These are phyloP conservation scores for Stigmatopora argus DNA, from an alignment of 2,113 vertebrate genomes.

Conservation along the genomic window DNA sequence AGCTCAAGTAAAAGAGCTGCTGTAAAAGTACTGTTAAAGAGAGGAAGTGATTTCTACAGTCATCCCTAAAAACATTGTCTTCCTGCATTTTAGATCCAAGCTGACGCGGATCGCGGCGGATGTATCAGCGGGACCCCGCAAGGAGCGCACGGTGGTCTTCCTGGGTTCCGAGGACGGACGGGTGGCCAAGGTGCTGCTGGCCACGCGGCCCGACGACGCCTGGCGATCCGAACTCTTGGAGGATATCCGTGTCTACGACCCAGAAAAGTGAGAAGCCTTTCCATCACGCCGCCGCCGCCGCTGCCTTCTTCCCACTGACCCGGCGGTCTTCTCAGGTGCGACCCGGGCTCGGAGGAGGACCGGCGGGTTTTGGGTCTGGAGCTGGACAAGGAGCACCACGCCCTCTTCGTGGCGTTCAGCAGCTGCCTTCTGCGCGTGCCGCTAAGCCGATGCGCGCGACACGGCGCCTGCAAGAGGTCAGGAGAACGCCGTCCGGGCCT, in stretches of 20 bases:
- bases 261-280: constrained; percentile 37
- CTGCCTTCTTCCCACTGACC: no score
- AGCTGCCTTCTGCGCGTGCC: constrained; percentile 78
- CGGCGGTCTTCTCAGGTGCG: constrained; percentile 66
- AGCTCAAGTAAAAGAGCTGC: no score
- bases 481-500: background rate
- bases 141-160: constrained; percentile 80
- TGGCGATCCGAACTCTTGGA: constrained; percentile 73
- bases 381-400: constrained; percentile 77
- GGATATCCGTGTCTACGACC: constrained; percentile 80
- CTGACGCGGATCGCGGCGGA: constrained; percentile 83
- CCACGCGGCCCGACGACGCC: constrained; percentile 37
- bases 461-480: constrained; percentile 72
- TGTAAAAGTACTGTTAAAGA: no score
- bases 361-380: constrained; percentile 73
- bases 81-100: constrained; percentile 61
- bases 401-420: constrained; percentile 79
- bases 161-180: constrained; percentile 81
- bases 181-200: constrained; percentile 79
- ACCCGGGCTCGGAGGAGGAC: constrained; percentile 64
- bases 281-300: no score
- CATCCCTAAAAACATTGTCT: no score
- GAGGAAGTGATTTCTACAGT: no score
- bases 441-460: constrained; percentile 73
- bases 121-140: constrained; percentile 69